A percentile compares a stretch with the other conserved stretches of the same genome.
These are phyloP conservation scores for Seriola dumerili DNA, from an alignment of 2,113 vertebrate species.

Conservation along the genomic window DNA sequence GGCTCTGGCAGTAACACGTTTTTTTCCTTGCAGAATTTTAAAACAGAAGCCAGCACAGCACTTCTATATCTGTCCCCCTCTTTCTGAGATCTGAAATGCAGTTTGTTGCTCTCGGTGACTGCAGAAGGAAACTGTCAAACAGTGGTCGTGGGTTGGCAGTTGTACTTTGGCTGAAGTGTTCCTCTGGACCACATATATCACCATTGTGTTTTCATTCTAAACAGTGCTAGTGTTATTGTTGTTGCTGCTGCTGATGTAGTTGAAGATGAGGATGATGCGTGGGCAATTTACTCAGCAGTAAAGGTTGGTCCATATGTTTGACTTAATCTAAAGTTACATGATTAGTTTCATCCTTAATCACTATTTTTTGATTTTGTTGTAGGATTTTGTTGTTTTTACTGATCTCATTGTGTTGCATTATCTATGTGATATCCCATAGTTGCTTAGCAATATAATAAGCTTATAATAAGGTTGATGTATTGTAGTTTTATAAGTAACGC, in stretches of 20 bases:
- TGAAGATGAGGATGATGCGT: too few relatives aligned
- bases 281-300: too few relatives aligned
- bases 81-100: background rate
- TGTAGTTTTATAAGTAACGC: background rate
- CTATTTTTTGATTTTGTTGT: too few relatives aligned
- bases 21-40: constrained; percentile 3
- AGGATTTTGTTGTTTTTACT: background rate
- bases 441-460: background rate
- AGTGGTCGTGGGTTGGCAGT: background rate
- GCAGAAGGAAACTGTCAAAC: background rate
- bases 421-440: background rate
- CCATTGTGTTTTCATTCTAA: background rate
- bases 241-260: background rate
- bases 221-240: background rate
- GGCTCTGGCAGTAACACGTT: background rate
- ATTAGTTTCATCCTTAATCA: too few relatives aligned
- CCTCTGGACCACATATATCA: background rate
- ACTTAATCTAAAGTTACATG: too few relatives aligned
- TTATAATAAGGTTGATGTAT: constrained; percentile 2
- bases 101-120: constrained; percentile 3
- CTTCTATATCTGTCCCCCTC: background rate
- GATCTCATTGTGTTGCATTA: background rate
- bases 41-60: constrained; percentile 1
- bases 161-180: background rate
- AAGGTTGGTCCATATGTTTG: too few relatives aligned